Evolutionary conservation across 1,140 invertebrate species (phyloP), one percentile per base, ranked within the genome.

Genomic region (Zaprionus nigranus): DNA sequence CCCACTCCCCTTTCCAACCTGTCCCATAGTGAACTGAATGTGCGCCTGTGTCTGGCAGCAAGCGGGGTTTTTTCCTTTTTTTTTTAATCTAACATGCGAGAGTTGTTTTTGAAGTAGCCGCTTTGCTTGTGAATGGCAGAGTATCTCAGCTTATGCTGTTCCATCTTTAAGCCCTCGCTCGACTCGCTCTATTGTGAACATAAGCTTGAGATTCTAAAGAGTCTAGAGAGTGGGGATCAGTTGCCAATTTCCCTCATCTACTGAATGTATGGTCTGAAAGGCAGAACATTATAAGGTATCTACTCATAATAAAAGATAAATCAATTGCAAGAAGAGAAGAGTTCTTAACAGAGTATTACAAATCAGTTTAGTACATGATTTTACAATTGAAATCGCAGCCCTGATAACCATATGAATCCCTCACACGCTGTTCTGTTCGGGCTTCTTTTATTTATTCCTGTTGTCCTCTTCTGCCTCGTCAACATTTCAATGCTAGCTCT

Each of bases 401-500:
- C 12, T 17, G 40, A 65, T 36, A 64, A 46, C 26, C 20, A 28
- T 13, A 7, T n/a, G 20, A 36, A 57, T 30, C 20, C 20, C 34
- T 43, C 22, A 28, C 46, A 53, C 34, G 59, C 64, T 75, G 67
- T 75, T 58, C 26, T 24, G 24, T 5, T 12, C 13, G 43, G 26
- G 60, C 22, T 26, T 51, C 43, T 24, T 53, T 56, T 53, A 65
- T 65, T 56, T 57, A 26, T 58, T 26, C 13, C 36, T 17, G 13
- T 57, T n/a, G 40, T 56, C 54, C 53, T 46, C 40, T 67, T 49
- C 17, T 15, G 5, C 28, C 57, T 30, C 36, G 17, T 43, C 38
- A 36, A 65, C 51, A 65, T 74, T 69, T 59, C 51, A 38, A 30
- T 71, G 61, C 46, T 68, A 73, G 66, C 64, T 78, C 40, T 68